Evolutionary conservation across 92 coral and sea anemone genomes (phyloP).

Genomic region (Anthopleura xanthogrammica): DNA sequence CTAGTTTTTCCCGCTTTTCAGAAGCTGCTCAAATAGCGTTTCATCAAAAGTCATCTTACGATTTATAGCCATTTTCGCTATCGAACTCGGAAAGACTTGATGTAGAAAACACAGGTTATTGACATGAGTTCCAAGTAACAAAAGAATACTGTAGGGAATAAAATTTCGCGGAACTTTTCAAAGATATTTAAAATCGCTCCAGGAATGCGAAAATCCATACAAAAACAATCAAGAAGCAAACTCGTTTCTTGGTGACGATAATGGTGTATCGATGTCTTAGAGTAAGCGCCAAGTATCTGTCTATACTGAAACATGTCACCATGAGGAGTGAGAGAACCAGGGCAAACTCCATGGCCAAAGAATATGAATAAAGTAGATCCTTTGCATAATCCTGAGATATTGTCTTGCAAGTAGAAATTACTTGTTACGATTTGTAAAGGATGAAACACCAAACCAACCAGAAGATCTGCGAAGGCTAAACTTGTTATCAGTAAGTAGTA

Average conservation of each 20-base stretch:
- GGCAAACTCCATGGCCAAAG: background rate
- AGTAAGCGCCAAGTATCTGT: constrained; percentile 33
- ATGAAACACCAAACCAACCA: constrained; percentile 26
- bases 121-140: background rate
- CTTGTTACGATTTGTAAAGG: background rate
- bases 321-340: background rate
- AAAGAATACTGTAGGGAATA: background rate
- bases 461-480: constrained; percentile 27
- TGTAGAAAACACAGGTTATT: constrained; percentile 11
- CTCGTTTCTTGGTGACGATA: constrained; percentile 27
- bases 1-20: no score
- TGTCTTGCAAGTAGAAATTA: background rate
- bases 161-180: background rate
- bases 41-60: no score
- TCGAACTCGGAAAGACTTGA: constrained; percentile 9
- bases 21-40: no score
- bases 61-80: no score
- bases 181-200: background rate
- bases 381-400: background rate
- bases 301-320: constrained; percentile 7
- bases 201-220: background rate
- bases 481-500: constrained; percentile 26
- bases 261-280: constrained; percentile 18
- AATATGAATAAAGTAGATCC: background rate
- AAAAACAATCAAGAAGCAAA: constrained; percentile 4